Conservation (phyloP, 2,113 vertebrate genomes). For the Lepus europaeus region DNA sequence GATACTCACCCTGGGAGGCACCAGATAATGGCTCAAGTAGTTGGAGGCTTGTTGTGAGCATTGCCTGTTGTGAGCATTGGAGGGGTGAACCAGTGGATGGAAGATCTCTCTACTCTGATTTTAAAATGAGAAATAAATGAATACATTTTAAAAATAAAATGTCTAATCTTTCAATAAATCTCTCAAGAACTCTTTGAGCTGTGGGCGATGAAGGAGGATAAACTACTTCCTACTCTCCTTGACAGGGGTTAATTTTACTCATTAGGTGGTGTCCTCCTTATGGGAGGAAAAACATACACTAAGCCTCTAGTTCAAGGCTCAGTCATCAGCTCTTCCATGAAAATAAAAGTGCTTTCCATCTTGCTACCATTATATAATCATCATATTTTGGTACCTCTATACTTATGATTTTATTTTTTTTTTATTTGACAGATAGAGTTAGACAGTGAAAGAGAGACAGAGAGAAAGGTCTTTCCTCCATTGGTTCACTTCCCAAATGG, state of each 20-base stretch:
- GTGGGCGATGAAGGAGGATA: neutral
- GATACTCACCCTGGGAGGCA: too few species aligned
- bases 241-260: neutral
- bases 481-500: too few species aligned
- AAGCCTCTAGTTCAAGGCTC: neutral
- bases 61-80: too few species aligned
- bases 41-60: too few species aligned
- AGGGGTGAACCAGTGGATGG: too few species aligned
- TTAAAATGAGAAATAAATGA: too few species aligned
- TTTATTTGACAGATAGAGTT: too few species aligned
- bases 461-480: too few species aligned
- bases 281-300: neutral
- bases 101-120: too few species aligned
- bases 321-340: slow-evolving; percentile 13
- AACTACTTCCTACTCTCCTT: neutral
- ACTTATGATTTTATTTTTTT: neutral
- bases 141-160: too few species aligned
- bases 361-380: neutral
- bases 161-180: neutral
- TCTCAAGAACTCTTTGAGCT: neutral
- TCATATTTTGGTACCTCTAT: neutral
- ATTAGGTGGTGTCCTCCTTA: neutral
- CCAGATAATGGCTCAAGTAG: too few species aligned
- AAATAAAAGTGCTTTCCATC: neutral
- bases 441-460: too few species aligned